phyloP scores from a whole-genome alignment of 2,113 vertebrate genomes.

The Gymnobelideus leadbeateri region DNA sequence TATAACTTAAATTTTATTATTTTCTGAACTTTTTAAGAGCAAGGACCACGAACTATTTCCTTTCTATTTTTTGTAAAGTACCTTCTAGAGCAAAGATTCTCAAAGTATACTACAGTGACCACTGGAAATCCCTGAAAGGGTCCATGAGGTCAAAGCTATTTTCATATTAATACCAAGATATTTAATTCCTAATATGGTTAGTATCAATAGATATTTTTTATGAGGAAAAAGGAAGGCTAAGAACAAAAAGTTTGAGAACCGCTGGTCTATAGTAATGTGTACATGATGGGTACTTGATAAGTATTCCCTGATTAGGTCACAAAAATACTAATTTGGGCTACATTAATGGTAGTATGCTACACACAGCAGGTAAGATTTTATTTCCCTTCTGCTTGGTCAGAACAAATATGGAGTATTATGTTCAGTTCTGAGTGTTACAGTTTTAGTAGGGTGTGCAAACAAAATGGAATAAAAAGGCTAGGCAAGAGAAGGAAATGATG shows the following conservation, averaged over 20 bases:
- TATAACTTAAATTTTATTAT: neutral
- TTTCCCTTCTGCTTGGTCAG: neutral
- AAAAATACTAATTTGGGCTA: neutral
- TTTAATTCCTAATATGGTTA: neutral
- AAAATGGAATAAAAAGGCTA: neutral
- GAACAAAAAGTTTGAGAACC: neutral
- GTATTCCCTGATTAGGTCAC: neutral
- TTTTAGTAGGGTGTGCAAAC: neutral
- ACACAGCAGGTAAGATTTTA: neutral
- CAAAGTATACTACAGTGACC: neutral
- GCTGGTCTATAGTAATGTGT: neutral
- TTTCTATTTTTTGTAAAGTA: neutral
- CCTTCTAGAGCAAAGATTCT: neutral
- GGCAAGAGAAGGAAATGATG: neutral
- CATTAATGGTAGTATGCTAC: neutral
- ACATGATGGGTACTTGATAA: neutral
- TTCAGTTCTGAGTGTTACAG: neutral
- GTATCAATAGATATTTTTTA: neutral
- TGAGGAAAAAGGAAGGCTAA: neutral
- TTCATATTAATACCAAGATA: neutral
- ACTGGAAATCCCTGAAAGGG: neutral
- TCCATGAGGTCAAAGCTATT: neutral
- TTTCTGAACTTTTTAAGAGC: neutral
- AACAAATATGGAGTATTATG: neutral
- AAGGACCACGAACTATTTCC: neutral